Percentiles rank a stretch among this genome's conserved stretches.
phyloP scores from a whole-genome alignment of 2,113 vertebrate species.

The Hippocampus comes region DNA sequence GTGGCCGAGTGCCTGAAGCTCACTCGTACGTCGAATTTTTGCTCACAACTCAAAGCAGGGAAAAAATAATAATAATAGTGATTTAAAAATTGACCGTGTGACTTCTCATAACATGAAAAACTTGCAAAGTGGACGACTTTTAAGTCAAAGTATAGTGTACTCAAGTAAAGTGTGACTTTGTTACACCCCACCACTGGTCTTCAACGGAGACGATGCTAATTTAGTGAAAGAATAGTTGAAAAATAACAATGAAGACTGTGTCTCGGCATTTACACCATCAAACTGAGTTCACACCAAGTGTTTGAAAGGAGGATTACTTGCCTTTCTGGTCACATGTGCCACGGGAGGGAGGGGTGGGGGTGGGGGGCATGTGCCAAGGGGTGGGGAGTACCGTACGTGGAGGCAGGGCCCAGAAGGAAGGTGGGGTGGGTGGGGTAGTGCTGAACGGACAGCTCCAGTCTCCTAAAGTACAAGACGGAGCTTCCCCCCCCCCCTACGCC shows the following conservation, averaged over 20 bases:
- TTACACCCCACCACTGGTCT: no score
- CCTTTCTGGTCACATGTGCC: background rate
- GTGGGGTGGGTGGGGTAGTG: constrained; percentile 68
- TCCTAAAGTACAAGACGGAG: constrained; percentile 61
- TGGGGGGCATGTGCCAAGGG: background rate
- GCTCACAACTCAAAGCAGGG: no score
- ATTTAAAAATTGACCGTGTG: no score
- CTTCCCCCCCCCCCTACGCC: constrained; percentile 23
- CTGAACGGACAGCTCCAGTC: constrained; percentile 86
- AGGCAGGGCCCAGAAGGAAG: constrained; percentile 26
- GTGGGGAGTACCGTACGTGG: background rate
- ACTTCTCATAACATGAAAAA: no score
- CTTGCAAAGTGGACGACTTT: no score
- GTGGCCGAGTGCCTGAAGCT: no score
- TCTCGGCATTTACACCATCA: background rate
- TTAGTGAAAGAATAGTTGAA: background rate
- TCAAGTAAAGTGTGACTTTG: no score
- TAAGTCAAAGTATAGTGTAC: no score
- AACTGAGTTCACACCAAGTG: background rate
- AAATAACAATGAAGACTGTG: background rate
- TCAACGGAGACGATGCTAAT: no score
- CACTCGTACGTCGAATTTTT: no score
- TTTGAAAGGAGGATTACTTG: background rate
- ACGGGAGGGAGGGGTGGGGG: background rate
- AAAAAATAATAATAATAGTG: no score